phyloP scores from a whole-genome alignment of 2,888 invertebrate genomes.

The Girardia tigrina region DNA sequence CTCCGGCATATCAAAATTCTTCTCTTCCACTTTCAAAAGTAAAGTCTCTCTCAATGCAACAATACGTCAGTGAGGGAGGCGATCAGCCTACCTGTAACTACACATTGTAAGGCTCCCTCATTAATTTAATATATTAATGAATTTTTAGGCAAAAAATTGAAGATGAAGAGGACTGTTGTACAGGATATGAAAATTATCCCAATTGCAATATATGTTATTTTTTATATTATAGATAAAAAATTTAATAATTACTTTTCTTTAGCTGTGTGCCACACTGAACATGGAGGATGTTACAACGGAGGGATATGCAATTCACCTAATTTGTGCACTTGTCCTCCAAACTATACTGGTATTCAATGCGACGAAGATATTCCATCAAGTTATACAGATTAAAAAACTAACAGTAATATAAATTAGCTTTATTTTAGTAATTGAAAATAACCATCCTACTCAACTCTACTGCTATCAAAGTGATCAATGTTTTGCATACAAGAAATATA shows the following conservation, averaged over 20 bases:
- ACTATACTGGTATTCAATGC: slow-evolving; percentile 21
- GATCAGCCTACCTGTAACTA: not conserved
- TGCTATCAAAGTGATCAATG: slow-evolving; percentile 24
- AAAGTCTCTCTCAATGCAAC: not conserved
- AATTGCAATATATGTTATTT: not conserved
- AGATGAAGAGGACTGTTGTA: not conserved
- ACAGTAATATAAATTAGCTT: not conserved
- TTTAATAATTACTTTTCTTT: no score
- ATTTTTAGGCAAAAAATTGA: slow-evolving; percentile 4
- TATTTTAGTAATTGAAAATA: not conserved
- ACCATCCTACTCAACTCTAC: slow-evolving; percentile 18
- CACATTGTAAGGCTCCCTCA: not conserved
- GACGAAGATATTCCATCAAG: slow-evolving; percentile 7
- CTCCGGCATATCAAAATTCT: not conserved
- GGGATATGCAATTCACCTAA: slow-evolving; percentile 17
- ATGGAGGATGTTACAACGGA: slow-evolving; percentile 25
- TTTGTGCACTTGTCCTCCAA: not conserved
- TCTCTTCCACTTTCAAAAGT: not conserved
- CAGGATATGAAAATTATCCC: slow-evolving; percentile 1
- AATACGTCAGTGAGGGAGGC: not conserved
- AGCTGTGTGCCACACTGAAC: slow-evolving; percentile 18
- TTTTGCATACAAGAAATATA: slow-evolving; percentile 17
- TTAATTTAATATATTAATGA: not conserved
- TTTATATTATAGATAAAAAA: no score
- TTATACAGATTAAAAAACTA: not conserved